Evolutionary conservation across 1,140 invertebrate species (phyloP).

Genomic region (Maconellicoccus hirsutus): DNA sequence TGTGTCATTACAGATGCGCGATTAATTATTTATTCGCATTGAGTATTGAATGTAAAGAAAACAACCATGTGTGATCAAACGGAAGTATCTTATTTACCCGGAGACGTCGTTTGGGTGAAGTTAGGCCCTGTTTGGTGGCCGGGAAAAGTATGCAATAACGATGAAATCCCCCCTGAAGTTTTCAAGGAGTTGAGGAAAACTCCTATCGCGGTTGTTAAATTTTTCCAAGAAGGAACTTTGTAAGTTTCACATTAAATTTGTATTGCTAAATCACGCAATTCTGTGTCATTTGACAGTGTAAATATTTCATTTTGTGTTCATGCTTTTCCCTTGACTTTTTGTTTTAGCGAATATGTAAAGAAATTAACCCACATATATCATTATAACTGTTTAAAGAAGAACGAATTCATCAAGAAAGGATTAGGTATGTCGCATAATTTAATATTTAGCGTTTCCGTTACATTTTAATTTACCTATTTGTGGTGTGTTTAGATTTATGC

Average conservation of each 20-base stretch:
- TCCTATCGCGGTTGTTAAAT: conserved; percentile 61
- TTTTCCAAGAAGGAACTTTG: conserved; percentile 69
- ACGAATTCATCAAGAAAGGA: conserved; percentile 67
- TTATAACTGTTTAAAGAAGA: conserved; percentile 61
- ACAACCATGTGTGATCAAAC: conserved; percentile 50
- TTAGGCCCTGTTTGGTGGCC: conserved; percentile 63
- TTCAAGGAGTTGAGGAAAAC: conserved; percentile 47
- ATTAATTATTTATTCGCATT: background rate
- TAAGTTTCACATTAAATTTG: conserved; percentile 44
- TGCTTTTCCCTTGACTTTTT: no score
- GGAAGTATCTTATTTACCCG: conserved; percentile 48
- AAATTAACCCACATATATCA: conserved; percentile 56
- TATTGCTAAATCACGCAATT: no score
- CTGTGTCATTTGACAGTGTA: no score
- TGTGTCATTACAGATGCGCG: background rate
- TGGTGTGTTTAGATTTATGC: conserved; percentile 38
- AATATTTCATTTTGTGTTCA: no score
- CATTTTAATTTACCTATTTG: background rate
- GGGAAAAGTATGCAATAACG: conserved; percentile 52
- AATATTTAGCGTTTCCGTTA: background rate
- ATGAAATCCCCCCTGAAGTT: conserved; percentile 47
- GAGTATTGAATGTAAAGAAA: background rate
- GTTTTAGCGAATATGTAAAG: conserved; percentile 62
- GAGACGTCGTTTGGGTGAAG: conserved; percentile 72
- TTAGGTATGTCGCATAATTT: conserved; percentile 44